Base-by-base conservation (phyloP, 2,888 invertebrate genomes). In the Poecilus cupreus region DNA sequence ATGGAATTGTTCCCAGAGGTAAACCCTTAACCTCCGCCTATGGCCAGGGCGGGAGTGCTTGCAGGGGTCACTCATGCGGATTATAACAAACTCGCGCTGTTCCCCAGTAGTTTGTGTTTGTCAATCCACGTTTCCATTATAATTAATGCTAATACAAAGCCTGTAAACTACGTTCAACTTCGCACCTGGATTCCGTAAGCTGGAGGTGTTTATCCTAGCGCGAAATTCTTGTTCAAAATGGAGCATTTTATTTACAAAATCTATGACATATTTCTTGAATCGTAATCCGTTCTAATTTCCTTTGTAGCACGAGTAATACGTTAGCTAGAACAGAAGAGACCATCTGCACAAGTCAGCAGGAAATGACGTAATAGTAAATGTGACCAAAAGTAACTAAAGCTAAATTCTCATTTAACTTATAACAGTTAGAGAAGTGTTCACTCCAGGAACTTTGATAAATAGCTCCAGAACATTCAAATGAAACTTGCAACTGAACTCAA, bases 121-220 rank as follows among this genome's bases (percentile, higher is more conserved):
- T 77, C 77, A 77, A 77, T 77, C 77, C 60, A 43, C 43, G 54
- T 37, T 37, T 54, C 37, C 20, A 76, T 76, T 54, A 77, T 77
- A 77, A 77, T 77, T 77, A 77, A 77, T 77, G 39, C 77, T 54
- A 77, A 60, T 60, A 39, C 54, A 39, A 60, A 54, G 26, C 60
- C 26, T 20, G 24, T 57, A 57, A 57, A 57, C 49, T 49, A 49
- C 49, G 49, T 18, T 18, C 49, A 49, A 49, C 49, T 57, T 22
- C 8, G 60, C 2, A 51, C 3, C 16, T 26, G 60, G 60, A 60
- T 24, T 24, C 32, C 13, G 5, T 26, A 60, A n/a, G 57, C n/a
- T 20, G n/a, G 10, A 46, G 46, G 10, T 13, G n/a, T 13, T 2
- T 10, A 3, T 4, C n/a, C 8, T 10, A 46, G 46, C 46, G 3